phyloP scores from a whole-genome alignment of 2,797 vertebrate genomes.

The Sphaeramia orbicularis region DNA sequence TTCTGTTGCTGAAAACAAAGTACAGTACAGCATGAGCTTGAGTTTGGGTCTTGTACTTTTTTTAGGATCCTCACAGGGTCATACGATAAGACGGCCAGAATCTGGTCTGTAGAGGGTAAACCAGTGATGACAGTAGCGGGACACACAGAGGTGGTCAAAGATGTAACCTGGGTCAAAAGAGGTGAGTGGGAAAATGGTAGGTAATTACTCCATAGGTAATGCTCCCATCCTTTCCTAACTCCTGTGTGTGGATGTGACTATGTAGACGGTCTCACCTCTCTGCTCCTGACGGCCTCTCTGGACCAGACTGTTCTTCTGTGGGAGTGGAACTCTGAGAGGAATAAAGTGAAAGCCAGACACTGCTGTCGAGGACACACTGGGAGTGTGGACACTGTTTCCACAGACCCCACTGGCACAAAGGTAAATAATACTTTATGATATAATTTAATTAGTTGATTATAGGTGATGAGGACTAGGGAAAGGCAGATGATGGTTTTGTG shows the following conservation, averaged over 20 bases:
- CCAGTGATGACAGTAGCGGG: conserved; percentile 90
- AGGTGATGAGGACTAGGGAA: no score
- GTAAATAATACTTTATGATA: conserved; percentile 43
- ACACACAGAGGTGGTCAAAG: conserved; percentile 96
- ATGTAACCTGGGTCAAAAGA: conserved; percentile 96
- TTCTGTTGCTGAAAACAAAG: neutral
- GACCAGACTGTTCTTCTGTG: conserved; percentile 95
- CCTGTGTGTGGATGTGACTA: neutral
- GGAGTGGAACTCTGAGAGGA: conserved; percentile 96
- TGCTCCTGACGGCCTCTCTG: conserved; percentile 94
- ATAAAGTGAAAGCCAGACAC: conserved; percentile 92
- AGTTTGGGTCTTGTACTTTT: neutral
- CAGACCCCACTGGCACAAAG: conserved; percentile 86
- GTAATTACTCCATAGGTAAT: neutral
- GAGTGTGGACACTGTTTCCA: conserved; percentile 92
- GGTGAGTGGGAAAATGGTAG: conserved; percentile 77
- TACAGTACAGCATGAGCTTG: neutral
- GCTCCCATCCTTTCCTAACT: neutral
- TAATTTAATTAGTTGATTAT: no score
- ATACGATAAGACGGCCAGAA: conserved; percentile 94
- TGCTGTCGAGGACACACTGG: conserved; percentile 95
- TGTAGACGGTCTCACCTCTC: conserved; percentile 83
- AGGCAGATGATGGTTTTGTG: no score
- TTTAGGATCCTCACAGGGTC: conserved; percentile 95
- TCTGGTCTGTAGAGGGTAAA: conserved; percentile 96